A percentile compares a stretch with the other conserved stretches of the same genome.
These are phyloP conservation scores for Apteryx owenii DNA, from an alignment of 2,113 vertebrate species.

Conservation along the genomic window DNA sequence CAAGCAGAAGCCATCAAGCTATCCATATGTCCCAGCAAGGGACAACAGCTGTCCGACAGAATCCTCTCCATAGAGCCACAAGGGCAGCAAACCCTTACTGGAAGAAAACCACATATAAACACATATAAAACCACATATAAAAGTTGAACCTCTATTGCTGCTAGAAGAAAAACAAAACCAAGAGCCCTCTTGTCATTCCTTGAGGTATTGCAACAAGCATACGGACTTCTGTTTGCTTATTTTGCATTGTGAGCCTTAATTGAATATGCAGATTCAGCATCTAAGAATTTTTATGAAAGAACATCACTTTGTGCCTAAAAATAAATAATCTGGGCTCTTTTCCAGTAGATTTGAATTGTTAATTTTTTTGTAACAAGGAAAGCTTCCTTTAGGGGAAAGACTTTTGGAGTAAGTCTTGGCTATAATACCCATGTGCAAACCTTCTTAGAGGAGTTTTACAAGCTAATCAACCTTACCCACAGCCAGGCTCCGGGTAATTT, in stretches of 20 bases:
- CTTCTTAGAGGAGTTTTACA: background rate
- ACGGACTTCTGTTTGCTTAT: background rate
- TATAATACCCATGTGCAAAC: background rate
- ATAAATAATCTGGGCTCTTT: constrained; percentile 33
- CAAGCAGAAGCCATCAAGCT: background rate
- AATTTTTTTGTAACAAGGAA: background rate
- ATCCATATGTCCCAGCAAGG: too few relatives aligned
- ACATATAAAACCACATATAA: background rate
- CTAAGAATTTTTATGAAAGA: constrained; percentile 10
- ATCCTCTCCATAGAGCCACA: background rate
- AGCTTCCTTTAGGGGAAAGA: background rate
- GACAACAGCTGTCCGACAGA: background rate
- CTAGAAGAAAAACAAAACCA: background rate
- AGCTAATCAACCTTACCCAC: background rate
- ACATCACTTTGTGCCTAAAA: constrained; percentile 10
- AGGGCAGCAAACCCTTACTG: background rate
- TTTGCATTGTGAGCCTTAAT: background rate
- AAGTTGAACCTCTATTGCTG: background rate
- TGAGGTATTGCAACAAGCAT: background rate
- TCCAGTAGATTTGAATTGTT: constrained; percentile 11
- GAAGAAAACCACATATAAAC: background rate
- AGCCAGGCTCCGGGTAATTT: background rate
- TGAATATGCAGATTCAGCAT: background rate
- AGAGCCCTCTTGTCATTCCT: background rate
- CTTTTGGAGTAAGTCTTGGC: background rate